These are phyloP conservation scores for Coecobrya sp. DNA, from an alignment of 2,888 invertebrate genomes.

Conservation along the genomic window DNA sequence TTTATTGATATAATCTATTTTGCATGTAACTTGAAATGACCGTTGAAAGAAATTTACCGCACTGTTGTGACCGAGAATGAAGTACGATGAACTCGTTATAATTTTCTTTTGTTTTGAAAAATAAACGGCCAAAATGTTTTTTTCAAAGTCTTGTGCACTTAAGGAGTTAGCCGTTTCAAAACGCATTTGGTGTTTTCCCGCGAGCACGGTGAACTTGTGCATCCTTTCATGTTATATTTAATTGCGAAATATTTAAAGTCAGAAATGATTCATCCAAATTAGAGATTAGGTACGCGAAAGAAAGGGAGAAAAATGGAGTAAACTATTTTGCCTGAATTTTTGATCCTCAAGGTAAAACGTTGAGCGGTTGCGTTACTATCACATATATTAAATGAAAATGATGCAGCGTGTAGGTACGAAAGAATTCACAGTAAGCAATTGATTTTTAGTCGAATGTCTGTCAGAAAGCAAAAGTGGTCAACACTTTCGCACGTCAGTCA, in stretches of 20 bases:
- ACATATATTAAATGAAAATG: not conserved
- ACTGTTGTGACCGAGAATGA: no score
- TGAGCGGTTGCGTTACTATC: not conserved
- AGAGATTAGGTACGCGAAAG: not conserved
- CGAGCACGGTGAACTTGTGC: not conserved
- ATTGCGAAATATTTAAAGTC: conserved; percentile 1
- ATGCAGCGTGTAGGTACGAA: not conserved
- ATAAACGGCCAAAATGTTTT: not conserved
- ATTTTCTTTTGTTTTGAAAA: not conserved
- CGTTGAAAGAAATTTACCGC: no score
- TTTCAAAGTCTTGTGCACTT: not conserved
- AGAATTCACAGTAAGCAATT: not conserved
- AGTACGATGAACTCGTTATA: no score
- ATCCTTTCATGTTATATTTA: not conserved
- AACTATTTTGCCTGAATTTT: not conserved
- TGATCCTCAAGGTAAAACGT: not conserved
- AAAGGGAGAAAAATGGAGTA: not conserved
- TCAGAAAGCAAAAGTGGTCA: not conserved
- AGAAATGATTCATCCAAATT: not conserved
- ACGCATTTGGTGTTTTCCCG: not conserved
- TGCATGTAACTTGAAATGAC: no score
- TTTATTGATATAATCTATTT: no score
- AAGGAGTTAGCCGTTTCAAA: not conserved
- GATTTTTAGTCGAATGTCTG: not conserved
- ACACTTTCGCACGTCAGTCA: not conserved